These are phyloP conservation scores for Thalassarche chlororhynchos DNA, from an alignment of 2,113 vertebrate genomes.

Conservation along the genomic window DNA sequence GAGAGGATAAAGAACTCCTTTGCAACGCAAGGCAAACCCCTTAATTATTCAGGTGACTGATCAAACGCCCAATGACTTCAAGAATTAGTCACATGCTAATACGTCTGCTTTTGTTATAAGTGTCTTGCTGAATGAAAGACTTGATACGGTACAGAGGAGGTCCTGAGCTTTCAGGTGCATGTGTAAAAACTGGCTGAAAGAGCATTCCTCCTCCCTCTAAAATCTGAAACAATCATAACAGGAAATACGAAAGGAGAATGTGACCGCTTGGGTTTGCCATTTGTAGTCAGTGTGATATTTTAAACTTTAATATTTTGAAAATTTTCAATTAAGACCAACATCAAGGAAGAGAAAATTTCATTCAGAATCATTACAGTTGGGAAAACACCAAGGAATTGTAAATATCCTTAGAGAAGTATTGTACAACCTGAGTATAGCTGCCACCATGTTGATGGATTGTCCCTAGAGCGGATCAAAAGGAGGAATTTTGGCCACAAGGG, in stretches of 20 bases:
- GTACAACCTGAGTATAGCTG: background rate
- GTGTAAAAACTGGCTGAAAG: background rate
- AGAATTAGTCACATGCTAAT: background rate
- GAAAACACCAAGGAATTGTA: background rate
- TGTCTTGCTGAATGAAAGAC: background rate
- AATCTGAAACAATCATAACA: background rate
- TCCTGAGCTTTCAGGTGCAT: background rate
- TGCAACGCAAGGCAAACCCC: background rate
- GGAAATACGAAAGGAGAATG: background rate
- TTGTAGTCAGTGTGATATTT: background rate
- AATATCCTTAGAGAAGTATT: background rate
- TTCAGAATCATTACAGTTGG: background rate
- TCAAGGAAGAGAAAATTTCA: background rate
- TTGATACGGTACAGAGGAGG: fast-evolving
- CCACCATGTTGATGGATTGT: background rate
- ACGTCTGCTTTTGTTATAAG: background rate
- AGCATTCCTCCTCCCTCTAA: background rate
- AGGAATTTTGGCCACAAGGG: background rate
- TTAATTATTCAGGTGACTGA: background rate
- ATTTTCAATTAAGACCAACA: background rate
- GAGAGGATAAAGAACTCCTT: background rate
- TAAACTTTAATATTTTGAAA: background rate
- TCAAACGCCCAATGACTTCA: background rate
- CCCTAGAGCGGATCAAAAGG: background rate
- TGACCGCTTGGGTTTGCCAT: background rate